Evolutionary conservation across 2,113 vertebrate genomes (phyloP).

Genomic region (Neopipo cinnamomea): DNA sequence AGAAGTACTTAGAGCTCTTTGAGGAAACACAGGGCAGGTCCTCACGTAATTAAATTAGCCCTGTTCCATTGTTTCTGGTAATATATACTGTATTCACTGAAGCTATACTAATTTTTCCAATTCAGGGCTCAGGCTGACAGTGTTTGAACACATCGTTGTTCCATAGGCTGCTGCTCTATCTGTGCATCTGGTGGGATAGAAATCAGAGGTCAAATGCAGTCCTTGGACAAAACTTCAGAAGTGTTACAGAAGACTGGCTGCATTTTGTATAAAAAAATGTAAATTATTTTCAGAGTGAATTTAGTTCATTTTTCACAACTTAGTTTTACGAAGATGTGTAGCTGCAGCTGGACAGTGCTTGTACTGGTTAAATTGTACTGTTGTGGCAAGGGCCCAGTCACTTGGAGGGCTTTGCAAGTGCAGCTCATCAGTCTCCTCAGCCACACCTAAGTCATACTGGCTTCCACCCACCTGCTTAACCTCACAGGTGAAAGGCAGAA

Average conservation of each 20-base stretch:
- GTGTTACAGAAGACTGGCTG: not conserved
- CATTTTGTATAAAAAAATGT: not conserved
- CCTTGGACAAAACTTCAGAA: not conserved
- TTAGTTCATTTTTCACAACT: not conserved
- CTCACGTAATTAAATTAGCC: not conserved
- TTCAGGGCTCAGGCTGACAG: not conserved
- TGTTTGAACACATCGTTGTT: not conserved
- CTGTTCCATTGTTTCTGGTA: not conserved
- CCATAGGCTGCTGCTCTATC: not conserved
- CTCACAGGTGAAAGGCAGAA: not conserved
- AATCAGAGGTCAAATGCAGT: not conserved
- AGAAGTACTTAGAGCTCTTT: not conserved
- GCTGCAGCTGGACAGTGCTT: not conserved
- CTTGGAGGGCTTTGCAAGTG: not conserved
- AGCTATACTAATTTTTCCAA: not conserved
- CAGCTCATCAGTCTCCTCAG: not conserved
- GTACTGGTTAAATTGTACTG: not conserved
- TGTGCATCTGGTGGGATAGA: not conserved
- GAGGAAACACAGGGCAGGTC: not conserved
- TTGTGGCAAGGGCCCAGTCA: not conserved
- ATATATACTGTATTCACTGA: not conserved
- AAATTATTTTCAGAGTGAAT: not conserved
- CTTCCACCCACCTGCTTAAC: not conserved
- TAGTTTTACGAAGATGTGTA: not conserved
- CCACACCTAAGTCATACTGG: not conserved